Percentiles rank a stretch among this genome's conserved stretches.
Conservation (phyloP, 2,113 vertebrate species). For the Camelus bactrianus region DNA sequence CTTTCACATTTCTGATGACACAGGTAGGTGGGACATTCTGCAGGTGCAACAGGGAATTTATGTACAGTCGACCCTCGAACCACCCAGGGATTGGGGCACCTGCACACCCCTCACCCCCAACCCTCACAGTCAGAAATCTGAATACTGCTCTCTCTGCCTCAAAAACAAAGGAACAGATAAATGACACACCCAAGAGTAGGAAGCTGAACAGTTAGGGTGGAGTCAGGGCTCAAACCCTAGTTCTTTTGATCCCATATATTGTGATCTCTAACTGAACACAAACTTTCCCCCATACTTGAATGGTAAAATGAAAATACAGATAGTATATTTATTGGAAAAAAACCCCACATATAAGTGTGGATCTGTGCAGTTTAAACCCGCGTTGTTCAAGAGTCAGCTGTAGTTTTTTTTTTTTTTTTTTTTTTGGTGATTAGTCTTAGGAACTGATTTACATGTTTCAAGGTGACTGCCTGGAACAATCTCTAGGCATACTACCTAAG, state of each 20-base stretch:
- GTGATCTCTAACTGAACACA: neutral
- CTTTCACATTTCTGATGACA: neutral
- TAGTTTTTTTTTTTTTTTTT: neutral
- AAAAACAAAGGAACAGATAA: neutral
- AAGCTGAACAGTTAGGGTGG: neutral
- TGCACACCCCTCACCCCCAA: neutral
- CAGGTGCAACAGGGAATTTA: neutral
- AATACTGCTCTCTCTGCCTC: neutral
- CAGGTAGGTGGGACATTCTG: neutral
- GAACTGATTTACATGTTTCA: slow-evolving; percentile 15
- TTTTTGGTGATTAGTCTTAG: neutral
- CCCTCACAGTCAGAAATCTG: neutral
- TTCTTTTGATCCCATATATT: neutral
- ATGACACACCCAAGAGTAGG: neutral
- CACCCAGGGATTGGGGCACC: neutral
- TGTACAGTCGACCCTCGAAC: neutral
- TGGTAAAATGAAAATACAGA: neutral
- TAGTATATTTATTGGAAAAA: neutral
- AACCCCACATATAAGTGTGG: neutral
- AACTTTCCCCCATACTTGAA: neutral
- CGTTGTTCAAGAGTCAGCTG: neutral
- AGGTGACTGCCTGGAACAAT: neutral
- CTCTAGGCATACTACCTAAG: neutral
- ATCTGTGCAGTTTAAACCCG: neutral
- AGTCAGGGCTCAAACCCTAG: neutral